Evolutionary conservation across 2,888 invertebrate species (phyloP), one percentile per base, ranked within the genome.

Genomic region (Caenorhabditis drosophilae): DNA sequence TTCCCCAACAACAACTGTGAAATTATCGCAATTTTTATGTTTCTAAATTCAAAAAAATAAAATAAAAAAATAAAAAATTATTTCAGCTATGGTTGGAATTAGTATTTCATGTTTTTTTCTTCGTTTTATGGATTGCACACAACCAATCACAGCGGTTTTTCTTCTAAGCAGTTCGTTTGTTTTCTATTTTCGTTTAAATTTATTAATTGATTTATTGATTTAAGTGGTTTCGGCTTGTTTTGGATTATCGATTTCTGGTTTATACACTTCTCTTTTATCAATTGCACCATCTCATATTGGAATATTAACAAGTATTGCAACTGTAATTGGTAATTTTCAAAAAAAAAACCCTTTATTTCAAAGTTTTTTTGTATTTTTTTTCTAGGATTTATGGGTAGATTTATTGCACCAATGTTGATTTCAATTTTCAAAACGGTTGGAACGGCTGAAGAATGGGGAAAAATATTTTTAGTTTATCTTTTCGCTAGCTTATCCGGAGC

Each of bases 261-360:
- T 80, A 56, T 76, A 74, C 50, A 80, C 79, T 7, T 68, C 72
- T 4, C 50, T 80, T 41, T 53, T 80, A 12, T 73, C 74, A 1
- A 36, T 80, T 9, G 77, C 80, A 9, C 80, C 80, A 1, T 64
- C 64, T 2, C 70, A 77, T 47, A 76, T 74, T 11, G 80, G 80
- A 34, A 64, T 66, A 2, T 22, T 80, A 40, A 72, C 76, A 27
- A 70, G 77, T 18, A 40, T 80, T 12, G 51, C 53, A 25, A 70
- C 70, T 45, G 47, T 74, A 15, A 60, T 75, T 11, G 76, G 73
- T 42, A 26, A 46, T 52, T 15, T 9, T 18, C 15, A 36, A 15
- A 22, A 3, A 23, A 12, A 12, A 16, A 15, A n/a, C n/a, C n/a
- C n/a, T n/a, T n/a, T 9, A 22, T 27, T 11, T 48, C 9, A 23